Conservation (phyloP, 2,888 invertebrate species). For the Macrophya alboannulata region DNA sequence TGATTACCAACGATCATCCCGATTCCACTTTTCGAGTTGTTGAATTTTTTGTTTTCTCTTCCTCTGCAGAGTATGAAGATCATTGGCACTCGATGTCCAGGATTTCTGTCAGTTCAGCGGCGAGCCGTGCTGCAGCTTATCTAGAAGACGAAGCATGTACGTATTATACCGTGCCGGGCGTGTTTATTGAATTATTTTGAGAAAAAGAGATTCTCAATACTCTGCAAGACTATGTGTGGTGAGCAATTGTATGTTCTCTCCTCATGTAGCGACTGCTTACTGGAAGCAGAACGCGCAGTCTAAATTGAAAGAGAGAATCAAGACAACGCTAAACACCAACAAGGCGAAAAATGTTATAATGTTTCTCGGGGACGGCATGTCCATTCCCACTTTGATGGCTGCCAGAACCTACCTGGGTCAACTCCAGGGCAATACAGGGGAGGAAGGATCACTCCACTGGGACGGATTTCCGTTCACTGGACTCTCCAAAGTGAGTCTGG, state of each 20-base stretch:
- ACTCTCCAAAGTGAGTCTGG: slow-evolving; percentile 85
- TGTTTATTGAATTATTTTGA: not conserved
- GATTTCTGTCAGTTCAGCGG: not conserved
- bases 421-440: slow-evolving; percentile 83
- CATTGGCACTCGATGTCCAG: not conserved
- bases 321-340: slow-evolving; percentile 75
- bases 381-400: slow-evolving; percentile 90
- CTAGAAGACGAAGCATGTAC: not conserved
- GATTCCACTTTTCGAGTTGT: not conserved
- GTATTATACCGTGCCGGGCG: not conserved
- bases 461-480: slow-evolving; percentile 90
- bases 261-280: slow-evolving; percentile 67
- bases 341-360: slow-evolving; percentile 88
- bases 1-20: not conserved
- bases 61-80: not conserved
- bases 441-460: slow-evolving; percentile 87
- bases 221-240: not conserved
- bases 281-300: slow-evolving; percentile 81
- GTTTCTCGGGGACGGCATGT: slow-evolving; percentile 95
- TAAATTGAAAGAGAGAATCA: slow-evolving; percentile 77
- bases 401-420: slow-evolving; percentile 89
- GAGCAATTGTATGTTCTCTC: not conserved
- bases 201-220: not conserved
- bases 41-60: not conserved
- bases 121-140: not conserved